Evolutionary conservation across 2,113 vertebrate genomes (phyloP), one percentile per base, ranked within the genome.

Genomic region (Myiagra hebetior): DNA sequence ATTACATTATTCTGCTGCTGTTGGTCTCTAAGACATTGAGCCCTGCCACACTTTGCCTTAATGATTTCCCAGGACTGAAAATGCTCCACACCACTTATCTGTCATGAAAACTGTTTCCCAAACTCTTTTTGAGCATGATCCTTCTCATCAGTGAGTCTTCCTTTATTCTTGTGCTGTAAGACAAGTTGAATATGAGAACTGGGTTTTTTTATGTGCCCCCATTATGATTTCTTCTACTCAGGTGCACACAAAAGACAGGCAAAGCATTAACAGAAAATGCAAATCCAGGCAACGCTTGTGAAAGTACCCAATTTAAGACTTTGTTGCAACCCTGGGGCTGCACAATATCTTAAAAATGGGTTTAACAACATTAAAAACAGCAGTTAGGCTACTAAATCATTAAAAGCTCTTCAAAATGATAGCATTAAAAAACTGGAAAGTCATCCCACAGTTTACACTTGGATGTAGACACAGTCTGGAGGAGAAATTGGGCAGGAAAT

Each of bases 141-240:
- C 57, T 57, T 60, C 53, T 84, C 13, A 4, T 26, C 74, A 94
- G 50, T 0, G 2, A 87, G 44, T 27, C 22, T 19, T 50, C 33
- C 44, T 91, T 88, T 75, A 53, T 33, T 81, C 35, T 23, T 47
- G 26, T 35, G 21, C 42, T 83, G 23, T 22, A n/a, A 84, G 50
- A 62, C 56, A 87, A 78, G 56, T 47, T 52, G 46, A 88, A 62
- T 10, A 50, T 53, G 30, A 85, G 28, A 77, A 37, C 9, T 37
- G 35, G 47, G 44, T 31, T 76, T 46, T 30, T 75, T 73, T 26
- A 46, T 33, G 30, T 67, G 50, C 9, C 52, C 37, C 11, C 0
- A 0, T 75, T 91, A 46, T 0, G 0, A 44, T 24, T 84, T 56
- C 49, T 59, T 55, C 65, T 56, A n/a, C 28, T 78, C 42, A 41